Base-by-base conservation (phyloP, 2,888 invertebrate species). In the Drosophila borealis region DNA sequence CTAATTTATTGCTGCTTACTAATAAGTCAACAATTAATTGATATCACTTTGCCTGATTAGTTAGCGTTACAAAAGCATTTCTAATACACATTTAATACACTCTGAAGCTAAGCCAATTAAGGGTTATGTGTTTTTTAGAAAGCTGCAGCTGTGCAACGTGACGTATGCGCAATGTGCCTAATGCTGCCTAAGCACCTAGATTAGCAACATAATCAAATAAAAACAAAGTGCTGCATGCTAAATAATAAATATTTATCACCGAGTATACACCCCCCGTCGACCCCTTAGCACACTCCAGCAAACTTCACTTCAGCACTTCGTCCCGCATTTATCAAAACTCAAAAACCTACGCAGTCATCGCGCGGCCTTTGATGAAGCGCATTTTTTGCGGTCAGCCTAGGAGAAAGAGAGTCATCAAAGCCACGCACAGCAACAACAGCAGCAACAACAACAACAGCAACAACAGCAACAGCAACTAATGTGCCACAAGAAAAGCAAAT, bases 401-500 rank as follows among this genome's bases (percentile, higher is more conserved):
- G 63, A 72, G 78, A 78, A 72, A 81, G 69, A 81, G 81, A 88
- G 84, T 86, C 87, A 81, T 88, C 84, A 84, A 70, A 71, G 79
- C 71, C 57, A 74, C 74, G 73, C 81, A 80, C 65, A 73, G 3
- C 56, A 48, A 42, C 75, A 66, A 45, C 44, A 73, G 39, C 9
- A 65, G 25, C 45, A 70, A 5, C 51, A 65, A 34, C 45, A 70
- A 5, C 51, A 57, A 25, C 48, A 62, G 3, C 55, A 55, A 25
- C 48, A 54, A 56, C 57, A 19, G 21, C 61, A 68, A 49, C 70
- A 57, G 44, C 70, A 75, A 75, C 75, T 79, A 81, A 84, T 87
- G 85, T 81, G 88, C 61, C 88, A 85, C 65, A 85, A 79, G 83
- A 82, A 85, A 88, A 70, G 86, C 79, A 82, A 81, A 87, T 88